Percentiles rank a stretch among this genome's conserved stretches.
phyloP scores from a whole-genome alignment of 2,113 vertebrate species.

The Danio rerio region DNA sequence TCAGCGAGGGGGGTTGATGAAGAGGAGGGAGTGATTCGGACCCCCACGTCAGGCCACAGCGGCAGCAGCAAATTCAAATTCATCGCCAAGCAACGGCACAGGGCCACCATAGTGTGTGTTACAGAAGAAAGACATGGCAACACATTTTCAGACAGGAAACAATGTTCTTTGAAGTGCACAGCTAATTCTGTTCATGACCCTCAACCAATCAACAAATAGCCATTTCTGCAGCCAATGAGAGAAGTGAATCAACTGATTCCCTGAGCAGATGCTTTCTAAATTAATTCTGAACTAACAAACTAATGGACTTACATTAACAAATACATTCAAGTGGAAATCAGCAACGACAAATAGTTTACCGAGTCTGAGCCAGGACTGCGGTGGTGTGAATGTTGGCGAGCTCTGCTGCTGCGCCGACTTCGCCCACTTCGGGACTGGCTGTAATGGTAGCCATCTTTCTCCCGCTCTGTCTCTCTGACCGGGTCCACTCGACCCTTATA shows the following conservation, averaged over 20 bases:
- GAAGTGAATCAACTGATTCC: slow-evolving; percentile 10
- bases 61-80: slow-evolving; percentile 93
- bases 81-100: slow-evolving; percentile 89
- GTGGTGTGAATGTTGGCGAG: slow-evolving; percentile 69
- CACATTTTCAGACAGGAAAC: slow-evolving; percentile 90
- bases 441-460: slow-evolving; percentile 80
- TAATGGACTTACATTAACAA: background rate
- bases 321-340: background rate
- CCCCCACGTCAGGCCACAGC: slow-evolving; percentile 80
- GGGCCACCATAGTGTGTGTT: slow-evolving; percentile 90
- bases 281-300: background rate
- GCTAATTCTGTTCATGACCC: slow-evolving; percentile 51
- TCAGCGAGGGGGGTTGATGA: slow-evolving; percentile 73
- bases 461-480: slow-evolving; percentile 63
- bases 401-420: slow-evolving; percentile 72
- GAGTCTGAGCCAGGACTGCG: slow-evolving; percentile 76
- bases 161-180: slow-evolving; percentile 59
- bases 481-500: slow-evolving; percentile 52
- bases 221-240: slow-evolving; percentile 25
- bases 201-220: slow-evolving; percentile 58
- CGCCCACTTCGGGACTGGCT: slow-evolving; percentile 77
- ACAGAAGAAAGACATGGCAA: slow-evolving; percentile 93
- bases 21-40: slow-evolving; percentile 68
- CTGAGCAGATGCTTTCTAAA: slow-evolving; percentile 8
- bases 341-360: slow-evolving; percentile 71